phyloP scores from a whole-genome alignment of 2,888 invertebrate genomes.

The Acanthococcus lagerstroemiae region DNA sequence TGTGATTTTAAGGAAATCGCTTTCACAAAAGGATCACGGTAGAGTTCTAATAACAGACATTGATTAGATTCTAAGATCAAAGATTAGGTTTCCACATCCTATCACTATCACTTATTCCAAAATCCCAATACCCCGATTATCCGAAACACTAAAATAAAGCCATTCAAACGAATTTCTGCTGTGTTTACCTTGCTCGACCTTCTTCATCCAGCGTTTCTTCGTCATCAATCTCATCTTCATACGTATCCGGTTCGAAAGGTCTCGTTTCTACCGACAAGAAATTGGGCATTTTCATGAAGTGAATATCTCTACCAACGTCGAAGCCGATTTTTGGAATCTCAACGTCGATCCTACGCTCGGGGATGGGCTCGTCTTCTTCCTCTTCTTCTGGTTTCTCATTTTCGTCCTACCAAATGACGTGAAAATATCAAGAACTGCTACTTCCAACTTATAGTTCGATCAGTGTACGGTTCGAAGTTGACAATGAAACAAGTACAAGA shows the following conservation, averaged over 20 bases:
- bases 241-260: constrained; percentile 87
- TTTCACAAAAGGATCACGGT: no score
- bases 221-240: constrained; percentile 98
- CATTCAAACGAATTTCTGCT: no score
- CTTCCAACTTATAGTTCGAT: background rate
- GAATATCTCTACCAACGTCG: constrained; percentile 81
- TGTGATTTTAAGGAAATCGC: no score
- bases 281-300: constrained; percentile 95
- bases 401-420: constrained; percentile 13
- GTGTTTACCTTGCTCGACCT: constrained; percentile 82
- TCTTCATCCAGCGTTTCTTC: constrained; percentile 97
- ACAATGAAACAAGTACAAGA: background rate
- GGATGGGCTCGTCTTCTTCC: constrained; percentile 67
- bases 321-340: constrained; percentile 93
- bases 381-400: constrained; percentile 46
- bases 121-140: no score
- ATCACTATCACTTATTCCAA: no score
- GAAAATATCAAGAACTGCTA: background rate
- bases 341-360: constrained; percentile 91
- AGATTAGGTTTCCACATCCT: no score
- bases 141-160: no score
- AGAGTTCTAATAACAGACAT: no score
- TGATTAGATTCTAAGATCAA: no score
- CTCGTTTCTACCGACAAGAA: constrained; percentile 95
- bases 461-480: no score